phyloP scores from a whole-genome alignment of 2,888 invertebrate species.

The Calameuta idolon region DNA sequence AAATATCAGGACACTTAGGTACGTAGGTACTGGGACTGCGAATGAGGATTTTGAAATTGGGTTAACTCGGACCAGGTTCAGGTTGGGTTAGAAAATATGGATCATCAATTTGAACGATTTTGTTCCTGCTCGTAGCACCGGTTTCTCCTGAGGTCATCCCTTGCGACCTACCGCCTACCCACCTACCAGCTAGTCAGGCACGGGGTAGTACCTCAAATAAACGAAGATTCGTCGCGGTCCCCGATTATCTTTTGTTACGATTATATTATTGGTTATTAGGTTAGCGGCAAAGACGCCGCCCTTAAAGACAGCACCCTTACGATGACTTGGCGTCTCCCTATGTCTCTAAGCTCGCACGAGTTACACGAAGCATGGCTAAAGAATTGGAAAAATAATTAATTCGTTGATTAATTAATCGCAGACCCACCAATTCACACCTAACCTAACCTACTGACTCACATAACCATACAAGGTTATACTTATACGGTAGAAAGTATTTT shows the following conservation, averaged over 20 bases:
- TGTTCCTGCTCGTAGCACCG: not conserved
- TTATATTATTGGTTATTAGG: conserved; percentile 37
- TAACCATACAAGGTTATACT: not conserved
- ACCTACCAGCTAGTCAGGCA: not conserved
- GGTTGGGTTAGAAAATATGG: not conserved
- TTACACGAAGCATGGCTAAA: not conserved
- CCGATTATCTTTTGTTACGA: conserved; percentile 37
- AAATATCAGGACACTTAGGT: not conserved
- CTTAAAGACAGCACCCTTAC: not conserved
- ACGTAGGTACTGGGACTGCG: not conserved
- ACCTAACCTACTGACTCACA: not conserved
- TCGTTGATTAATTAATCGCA: not conserved
- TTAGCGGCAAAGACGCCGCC: conserved; percentile 23
- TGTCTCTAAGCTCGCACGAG: not conserved
- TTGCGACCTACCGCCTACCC: not conserved
- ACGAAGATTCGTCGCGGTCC: conserved; percentile 35
- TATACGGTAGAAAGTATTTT: too few species aligned
- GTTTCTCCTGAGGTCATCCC: not conserved
- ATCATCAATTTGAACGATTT: not conserved
- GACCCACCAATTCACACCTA: not conserved
- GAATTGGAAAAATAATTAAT: not conserved
- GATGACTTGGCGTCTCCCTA: not conserved
- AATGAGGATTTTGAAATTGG: not conserved
- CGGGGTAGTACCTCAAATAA: conserved; percentile 20
- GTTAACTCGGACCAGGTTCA: not conserved